phyloP scores from a whole-genome alignment of 2,888 invertebrate species.

The Seladonia tumulorum region DNA sequence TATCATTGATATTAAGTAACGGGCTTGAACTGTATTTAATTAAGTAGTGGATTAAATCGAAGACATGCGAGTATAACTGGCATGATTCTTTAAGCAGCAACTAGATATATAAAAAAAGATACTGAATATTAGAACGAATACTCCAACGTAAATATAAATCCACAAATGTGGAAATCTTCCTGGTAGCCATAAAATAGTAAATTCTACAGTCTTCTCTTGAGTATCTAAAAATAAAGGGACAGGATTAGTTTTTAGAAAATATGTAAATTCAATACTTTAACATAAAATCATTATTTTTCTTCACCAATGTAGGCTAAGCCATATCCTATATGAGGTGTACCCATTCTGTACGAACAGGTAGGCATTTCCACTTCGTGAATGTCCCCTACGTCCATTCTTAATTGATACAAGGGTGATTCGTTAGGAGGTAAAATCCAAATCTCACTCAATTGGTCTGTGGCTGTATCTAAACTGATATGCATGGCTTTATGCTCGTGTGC shows the following conservation, averaged over 20 bases:
- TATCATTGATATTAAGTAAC: conserved; percentile 25
- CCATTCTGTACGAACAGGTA: conserved; percentile 99
- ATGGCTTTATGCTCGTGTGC: conserved; percentile 90
- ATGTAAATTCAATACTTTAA: not conserved
- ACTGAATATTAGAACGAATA: conserved; percentile 75
- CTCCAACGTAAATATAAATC: conserved; percentile 85
- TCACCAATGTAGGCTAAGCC: conserved; percentile 93
- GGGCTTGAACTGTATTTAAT: conserved; percentile 27
- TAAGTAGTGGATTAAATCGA: conserved; percentile 48
- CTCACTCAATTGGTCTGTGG: conserved; percentile 81
- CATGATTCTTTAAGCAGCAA: conserved; percentile 73
- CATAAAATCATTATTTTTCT: conserved; percentile 2
- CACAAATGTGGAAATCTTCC: conserved; percentile 88
- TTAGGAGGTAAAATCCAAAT: conserved; percentile 79
- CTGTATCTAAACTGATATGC: conserved; percentile 83
- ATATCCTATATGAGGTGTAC: conserved; percentile 93
- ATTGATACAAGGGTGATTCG: conserved; percentile 83
- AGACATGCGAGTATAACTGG: conserved; percentile 76
- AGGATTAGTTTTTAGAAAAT: not conserved
- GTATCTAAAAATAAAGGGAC: conserved; percentile 86
- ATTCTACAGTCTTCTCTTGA: conserved; percentile 86
- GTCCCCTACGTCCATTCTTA: conserved; percentile 84
- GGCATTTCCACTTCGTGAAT: conserved; percentile 94
- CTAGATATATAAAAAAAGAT: conserved; percentile 71
- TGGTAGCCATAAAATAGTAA: conserved; percentile 93